These are phyloP conservation scores for Toxotes jaculatrix DNA, from an alignment of 2,113 vertebrate species.

Conservation along the genomic window DNA sequence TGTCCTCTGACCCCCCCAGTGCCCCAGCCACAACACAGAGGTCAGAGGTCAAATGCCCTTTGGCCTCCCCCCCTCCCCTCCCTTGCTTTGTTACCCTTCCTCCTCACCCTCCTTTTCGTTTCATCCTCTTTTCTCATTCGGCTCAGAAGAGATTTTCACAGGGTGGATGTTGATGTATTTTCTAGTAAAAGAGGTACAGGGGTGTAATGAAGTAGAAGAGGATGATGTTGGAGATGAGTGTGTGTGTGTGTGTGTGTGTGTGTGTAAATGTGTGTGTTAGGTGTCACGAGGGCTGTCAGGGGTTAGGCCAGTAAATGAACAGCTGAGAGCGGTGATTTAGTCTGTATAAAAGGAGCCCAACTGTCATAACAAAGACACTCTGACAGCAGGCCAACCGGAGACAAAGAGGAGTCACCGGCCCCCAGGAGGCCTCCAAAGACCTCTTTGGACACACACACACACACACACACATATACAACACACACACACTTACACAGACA, in stretches of 20 bases:
- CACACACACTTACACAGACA: constrained; percentile 66
- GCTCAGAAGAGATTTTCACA: constrained; percentile 35
- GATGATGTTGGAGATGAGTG: constrained; percentile 34
- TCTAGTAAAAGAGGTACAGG: constrained; percentile 22
- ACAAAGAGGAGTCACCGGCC: constrained; percentile 81
- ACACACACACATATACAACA: constrained; percentile 23
- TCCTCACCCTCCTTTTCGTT: constrained; percentile 53
- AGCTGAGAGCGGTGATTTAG: constrained; percentile 87
- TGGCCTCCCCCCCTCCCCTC: constrained; percentile 31
- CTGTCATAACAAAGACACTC: constrained; percentile 86
- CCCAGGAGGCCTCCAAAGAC: constrained; percentile 75
- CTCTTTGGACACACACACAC: constrained; percentile 64
- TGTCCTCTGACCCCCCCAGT: constrained; percentile 67
- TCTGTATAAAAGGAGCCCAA: constrained; percentile 86
- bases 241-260: constrained; percentile 45
- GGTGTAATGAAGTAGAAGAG: constrained; percentile 32
- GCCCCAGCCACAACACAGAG: constrained; percentile 67
- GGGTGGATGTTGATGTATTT: constrained; percentile 17
- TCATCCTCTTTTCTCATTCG: constrained; percentile 53
- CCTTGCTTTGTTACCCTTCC: constrained; percentile 51
- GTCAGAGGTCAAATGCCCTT: constrained; percentile 73
- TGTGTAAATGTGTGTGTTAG: constrained; percentile 49
- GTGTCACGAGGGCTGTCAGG: constrained; percentile 75
- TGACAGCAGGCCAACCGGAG: constrained; percentile 79
- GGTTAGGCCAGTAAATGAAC: constrained; percentile 85